Conservation (phyloP, 1,140 invertebrate genomes). For the Euglossa dilemma region DNA sequence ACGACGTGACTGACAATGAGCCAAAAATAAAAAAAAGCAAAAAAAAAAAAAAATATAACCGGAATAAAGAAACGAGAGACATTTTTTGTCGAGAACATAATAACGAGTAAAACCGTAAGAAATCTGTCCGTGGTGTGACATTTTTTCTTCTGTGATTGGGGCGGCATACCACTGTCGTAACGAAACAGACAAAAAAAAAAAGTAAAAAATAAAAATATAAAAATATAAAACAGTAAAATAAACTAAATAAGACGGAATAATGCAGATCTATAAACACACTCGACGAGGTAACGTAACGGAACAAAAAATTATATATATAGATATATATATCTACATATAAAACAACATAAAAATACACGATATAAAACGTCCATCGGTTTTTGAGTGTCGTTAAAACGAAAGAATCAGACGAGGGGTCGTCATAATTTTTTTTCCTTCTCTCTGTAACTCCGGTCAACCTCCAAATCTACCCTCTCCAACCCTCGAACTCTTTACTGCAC, state of each 20-base stretch:
- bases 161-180: constrained; percentile 84
- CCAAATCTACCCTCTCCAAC: background rate
- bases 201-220: constrained; percentile 23
- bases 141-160: constrained; percentile 88
- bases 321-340: no score
- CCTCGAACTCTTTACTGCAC: constrained; percentile 57
- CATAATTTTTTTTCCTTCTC: constrained; percentile 73
- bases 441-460: constrained; percentile 50
- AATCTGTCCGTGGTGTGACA: constrained; percentile 84
- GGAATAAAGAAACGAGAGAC: constrained; percentile 57
- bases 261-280: constrained; percentile 37
- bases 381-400: constrained; percentile 84
- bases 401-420: constrained; percentile 74
- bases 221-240: constrained; percentile 14
- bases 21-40: constrained; percentile 33
- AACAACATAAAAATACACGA: constrained; percentile 33
- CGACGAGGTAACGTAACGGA: constrained; percentile 38
- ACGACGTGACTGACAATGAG: constrained; percentile 69
- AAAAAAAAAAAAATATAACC: constrained; percentile 20
- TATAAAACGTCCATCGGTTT: constrained; percentile 84
- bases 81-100: constrained; percentile 75
- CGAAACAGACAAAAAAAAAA: constrained; percentile 69
- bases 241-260: constrained; percentile 31
- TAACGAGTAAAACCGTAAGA: constrained; percentile 72
- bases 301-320: background rate